phyloP scores from a whole-genome alignment of 2,797 vertebrate genomes.

The Neomorphus geoffroyi region DNA sequence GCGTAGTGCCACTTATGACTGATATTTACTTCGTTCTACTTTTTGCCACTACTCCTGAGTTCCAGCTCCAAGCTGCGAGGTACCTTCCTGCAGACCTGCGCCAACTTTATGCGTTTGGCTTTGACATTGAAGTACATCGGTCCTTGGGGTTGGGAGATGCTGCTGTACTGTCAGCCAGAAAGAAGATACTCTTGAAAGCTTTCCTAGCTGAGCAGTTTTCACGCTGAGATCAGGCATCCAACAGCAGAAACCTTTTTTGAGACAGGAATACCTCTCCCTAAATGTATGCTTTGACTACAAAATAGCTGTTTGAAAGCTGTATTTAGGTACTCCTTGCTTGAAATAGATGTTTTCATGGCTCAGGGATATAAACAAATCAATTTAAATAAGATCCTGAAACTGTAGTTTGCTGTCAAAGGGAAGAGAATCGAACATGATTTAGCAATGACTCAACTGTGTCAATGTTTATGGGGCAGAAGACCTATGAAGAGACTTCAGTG shows the following conservation, averaged over 20 bases:
- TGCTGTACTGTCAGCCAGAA: neutral
- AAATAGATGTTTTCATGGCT: constrained; percentile 2
- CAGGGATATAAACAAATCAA: neutral
- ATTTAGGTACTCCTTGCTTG: neutral
- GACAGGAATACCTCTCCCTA: neutral
- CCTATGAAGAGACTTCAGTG: neutral
- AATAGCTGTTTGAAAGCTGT: neutral
- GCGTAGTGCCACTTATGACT: neutral
- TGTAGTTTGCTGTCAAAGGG: neutral
- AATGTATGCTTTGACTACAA: neutral
- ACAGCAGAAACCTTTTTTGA: neutral
- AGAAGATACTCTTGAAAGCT: neutral
- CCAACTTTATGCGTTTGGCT: neutral
- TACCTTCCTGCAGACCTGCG: neutral
- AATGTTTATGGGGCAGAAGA: neutral
- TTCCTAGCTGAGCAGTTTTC: neutral
- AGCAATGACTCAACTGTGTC: neutral
- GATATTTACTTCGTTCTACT: neutral
- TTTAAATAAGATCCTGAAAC: neutral
- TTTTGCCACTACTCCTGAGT: neutral
- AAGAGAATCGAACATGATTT: neutral
- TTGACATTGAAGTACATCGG: neutral
- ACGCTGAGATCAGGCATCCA: neutral
- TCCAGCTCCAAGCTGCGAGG: neutral
- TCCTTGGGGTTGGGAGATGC: neutral